Conservation (phyloP, 2,888 invertebrate species). For the Xylota segnis region DNA sequence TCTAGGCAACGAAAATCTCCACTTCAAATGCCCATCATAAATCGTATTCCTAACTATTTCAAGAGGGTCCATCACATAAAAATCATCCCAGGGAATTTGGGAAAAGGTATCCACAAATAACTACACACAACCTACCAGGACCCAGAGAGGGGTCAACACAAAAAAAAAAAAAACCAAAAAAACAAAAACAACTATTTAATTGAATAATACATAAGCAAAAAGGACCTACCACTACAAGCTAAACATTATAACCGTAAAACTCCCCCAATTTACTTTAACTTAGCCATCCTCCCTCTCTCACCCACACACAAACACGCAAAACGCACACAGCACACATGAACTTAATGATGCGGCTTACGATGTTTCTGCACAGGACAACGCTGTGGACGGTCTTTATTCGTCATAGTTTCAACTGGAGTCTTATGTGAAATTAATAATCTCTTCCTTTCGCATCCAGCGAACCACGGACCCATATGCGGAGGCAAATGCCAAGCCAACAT, state of each 20-base stretch:
- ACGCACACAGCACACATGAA: conserved; percentile 43
- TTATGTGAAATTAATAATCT: conserved; percentile 74
- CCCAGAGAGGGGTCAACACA: neutral
- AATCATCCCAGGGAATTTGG: conserved; percentile 55
- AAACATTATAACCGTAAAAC: conserved; percentile 62
- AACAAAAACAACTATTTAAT: conserved; percentile 64
- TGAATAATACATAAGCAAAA: conserved; percentile 67
- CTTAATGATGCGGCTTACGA: conserved; percentile 63
- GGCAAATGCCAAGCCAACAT: conserved; percentile 3
- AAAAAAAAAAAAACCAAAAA: neutral
- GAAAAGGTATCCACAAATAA: conserved; percentile 48
- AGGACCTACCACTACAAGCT: conserved; percentile 34
- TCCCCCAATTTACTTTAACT: conserved; percentile 54
- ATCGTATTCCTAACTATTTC: conserved; percentile 58
- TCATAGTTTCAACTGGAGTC: conserved; percentile 66
- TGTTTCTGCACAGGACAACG: neutral
- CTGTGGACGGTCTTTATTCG: conserved; percentile 35
- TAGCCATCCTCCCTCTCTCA: conserved; percentile 16
- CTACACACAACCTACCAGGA: conserved; percentile 15
- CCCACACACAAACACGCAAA: neutral
- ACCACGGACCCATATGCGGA: neutral
- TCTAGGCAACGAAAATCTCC: conserved; percentile 39
- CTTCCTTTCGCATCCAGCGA: conserved; percentile 14
- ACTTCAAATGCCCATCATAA: conserved; percentile 59
- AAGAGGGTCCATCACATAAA: conserved; percentile 67